phyloP scores from a whole-genome alignment of 2,888 invertebrate genomes.

The Stenodema calcarata region DNA sequence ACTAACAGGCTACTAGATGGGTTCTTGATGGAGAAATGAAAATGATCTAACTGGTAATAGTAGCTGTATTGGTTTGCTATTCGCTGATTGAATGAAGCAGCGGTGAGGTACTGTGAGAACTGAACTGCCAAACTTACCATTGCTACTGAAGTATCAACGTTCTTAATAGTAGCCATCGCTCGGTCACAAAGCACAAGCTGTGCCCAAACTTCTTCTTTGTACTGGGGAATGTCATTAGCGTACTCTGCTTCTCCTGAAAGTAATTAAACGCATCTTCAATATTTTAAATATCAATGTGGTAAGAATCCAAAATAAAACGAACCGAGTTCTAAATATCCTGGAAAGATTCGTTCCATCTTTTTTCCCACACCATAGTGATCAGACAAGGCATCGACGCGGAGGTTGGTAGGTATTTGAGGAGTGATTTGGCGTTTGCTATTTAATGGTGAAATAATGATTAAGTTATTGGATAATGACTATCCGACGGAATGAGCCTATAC shows the following conservation, averaged over 20 bases:
- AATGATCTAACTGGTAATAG: no score
- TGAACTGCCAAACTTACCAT: conserved; percentile 64
- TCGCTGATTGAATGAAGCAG: no score
- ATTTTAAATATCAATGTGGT: no score
- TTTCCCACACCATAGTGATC: no score
- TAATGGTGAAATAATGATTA: not conserved
- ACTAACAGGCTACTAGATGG: no score
- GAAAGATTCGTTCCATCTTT: not conserved
- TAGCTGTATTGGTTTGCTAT: no score
- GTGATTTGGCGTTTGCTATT: not conserved
- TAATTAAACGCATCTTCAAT: no score
- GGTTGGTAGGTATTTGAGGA: not conserved
- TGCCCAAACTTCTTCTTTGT: conserved; percentile 73
- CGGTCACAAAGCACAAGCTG: conserved; percentile 73
- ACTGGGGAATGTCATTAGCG: conserved; percentile 74
- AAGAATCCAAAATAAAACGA: no score
- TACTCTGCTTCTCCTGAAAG: conserved; percentile 78
- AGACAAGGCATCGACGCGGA: not conserved
- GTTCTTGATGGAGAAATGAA: no score
- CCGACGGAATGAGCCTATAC: no score
- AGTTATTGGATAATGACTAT: not conserved
- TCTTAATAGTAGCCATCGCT: conserved; percentile 67
- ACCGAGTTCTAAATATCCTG: not conserved
- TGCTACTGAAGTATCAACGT: conserved; percentile 71
- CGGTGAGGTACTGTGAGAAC: no score